A percentile compares a stretch with the other conserved stretches of the same genome.
phyloP scores from a whole-genome alignment of 1,140 invertebrate genomes.

The Scaptomyza pallida region DNA sequence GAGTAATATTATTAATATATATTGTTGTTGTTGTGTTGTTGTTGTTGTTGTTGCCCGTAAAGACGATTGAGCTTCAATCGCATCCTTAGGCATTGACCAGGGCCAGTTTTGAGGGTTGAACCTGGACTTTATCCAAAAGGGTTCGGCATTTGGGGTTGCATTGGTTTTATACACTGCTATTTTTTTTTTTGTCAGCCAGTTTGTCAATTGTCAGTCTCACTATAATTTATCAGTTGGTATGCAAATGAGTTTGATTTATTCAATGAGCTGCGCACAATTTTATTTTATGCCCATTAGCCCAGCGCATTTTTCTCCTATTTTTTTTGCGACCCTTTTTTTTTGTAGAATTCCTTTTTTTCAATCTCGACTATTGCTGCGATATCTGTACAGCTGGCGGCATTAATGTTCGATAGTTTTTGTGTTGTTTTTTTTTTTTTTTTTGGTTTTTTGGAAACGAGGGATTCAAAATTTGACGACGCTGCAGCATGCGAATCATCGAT shows the following conservation, averaged over 20 bases:
- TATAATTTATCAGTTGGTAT: constrained; percentile 82
- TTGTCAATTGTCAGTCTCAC: constrained; percentile 71
- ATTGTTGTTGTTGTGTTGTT: no score
- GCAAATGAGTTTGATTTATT: constrained; percentile 83
- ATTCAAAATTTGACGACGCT: constrained; percentile 15
- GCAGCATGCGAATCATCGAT: constrained; percentile 66
- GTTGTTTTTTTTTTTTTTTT: no score
- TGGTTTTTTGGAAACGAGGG: no score
- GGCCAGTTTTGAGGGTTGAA: constrained; percentile 8
- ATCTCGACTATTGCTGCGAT: background rate
- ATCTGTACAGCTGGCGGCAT: constrained; percentile 53
- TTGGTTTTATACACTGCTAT: constrained; percentile 42
- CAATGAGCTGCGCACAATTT: constrained; percentile 78
- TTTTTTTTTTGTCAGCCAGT: constrained; percentile 32
- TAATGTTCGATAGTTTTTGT: constrained; percentile 28
- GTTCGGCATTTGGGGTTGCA: constrained; percentile 39
- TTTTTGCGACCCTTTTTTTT: constrained; percentile 1
- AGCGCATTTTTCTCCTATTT: constrained; percentile 37
- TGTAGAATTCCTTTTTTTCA: background rate
- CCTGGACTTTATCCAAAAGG: constrained; percentile 21
- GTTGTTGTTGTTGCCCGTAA: no score
- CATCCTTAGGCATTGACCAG: constrained; percentile 19
- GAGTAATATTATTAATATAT: constrained; percentile 27
- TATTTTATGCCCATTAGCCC: constrained; percentile 49
- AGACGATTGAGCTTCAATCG: background rate